Conservation (phyloP, 1,140 invertebrate genomes). For the Schlechtendalia chinensis region DNA sequence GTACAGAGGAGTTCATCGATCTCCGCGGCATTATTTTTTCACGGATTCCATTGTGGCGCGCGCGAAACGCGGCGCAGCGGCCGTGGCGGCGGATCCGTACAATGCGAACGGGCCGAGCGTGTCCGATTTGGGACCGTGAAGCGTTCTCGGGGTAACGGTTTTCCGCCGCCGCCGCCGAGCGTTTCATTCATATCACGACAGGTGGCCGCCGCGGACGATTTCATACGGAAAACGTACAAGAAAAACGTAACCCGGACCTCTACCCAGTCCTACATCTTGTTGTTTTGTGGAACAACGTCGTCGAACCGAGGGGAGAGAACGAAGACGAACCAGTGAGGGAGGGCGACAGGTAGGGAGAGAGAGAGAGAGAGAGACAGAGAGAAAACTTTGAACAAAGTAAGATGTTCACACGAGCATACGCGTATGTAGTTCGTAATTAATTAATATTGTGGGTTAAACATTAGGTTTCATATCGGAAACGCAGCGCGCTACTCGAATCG, state of each 20-base stretch:
- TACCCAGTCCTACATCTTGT: constrained; percentile 37
- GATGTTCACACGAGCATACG: too few relatives aligned
- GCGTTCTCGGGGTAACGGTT: constrained; percentile 20
- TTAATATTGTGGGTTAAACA: too few relatives aligned
- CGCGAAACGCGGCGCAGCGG: not conserved
- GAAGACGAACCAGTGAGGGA: not conserved
- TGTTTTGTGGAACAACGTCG: constrained; percentile 38
- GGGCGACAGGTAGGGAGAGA: too few relatives aligned
- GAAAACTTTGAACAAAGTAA: too few relatives aligned
- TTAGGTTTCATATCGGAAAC: too few relatives aligned
- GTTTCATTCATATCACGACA: too few relatives aligned
- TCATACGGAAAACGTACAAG: not conserved
- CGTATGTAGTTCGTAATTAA: too few relatives aligned
- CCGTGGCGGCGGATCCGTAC: too few relatives aligned
- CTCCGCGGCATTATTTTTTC: constrained; percentile 34
- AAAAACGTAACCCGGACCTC: too few relatives aligned
- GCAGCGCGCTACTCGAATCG: too few relatives aligned
- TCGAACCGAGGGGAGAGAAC: not conserved
- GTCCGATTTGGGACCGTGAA: constrained; percentile 29
- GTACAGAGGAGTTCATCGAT: constrained; percentile 49
- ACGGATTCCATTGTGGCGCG: constrained; percentile 42
- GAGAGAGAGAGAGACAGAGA: not conserved
- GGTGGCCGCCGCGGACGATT: not conserved
- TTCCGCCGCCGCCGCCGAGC: not conserved
- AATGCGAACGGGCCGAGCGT: not conserved